Conservation (phyloP, 2,113 vertebrate genomes). For the Calonectris borealis region DNA sequence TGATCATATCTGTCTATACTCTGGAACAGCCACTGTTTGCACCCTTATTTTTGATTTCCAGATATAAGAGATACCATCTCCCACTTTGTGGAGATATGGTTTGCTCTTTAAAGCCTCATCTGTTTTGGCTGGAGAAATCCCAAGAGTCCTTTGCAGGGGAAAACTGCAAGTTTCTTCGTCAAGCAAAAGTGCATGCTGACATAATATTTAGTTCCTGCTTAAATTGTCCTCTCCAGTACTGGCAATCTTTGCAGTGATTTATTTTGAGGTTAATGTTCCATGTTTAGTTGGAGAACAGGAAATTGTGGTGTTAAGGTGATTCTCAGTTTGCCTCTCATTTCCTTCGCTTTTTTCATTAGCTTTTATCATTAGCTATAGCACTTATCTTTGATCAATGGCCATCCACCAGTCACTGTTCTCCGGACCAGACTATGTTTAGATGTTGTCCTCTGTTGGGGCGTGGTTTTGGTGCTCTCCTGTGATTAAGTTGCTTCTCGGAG, state of each 20-base stretch:
- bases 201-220: not conserved
- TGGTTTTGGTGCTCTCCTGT: not conserved
- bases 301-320: not conserved
- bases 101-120: not conserved
- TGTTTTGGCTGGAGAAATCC: not conserved
- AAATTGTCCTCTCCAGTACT: not conserved
- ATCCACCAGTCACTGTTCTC: not conserved
- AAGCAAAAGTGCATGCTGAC: not conserved
- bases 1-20: not conserved
- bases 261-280: not conserved
- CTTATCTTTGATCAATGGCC: not conserved
- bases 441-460: not conserved
- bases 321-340: not conserved
- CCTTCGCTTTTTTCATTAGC: not conserved
- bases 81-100: not conserved
- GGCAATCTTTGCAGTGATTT: not conserved
- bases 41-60: not conserved
- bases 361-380: not conserved
- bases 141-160: not conserved
- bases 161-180: not conserved
- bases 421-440: not conserved
- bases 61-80: not conserved
- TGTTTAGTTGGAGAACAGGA: not conserved
- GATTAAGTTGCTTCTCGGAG: not conserved
- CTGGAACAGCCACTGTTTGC: not conserved